phyloP scores from a whole-genome alignment of 2,113 vertebrate genomes.

The Climacteris rufus region DNA sequence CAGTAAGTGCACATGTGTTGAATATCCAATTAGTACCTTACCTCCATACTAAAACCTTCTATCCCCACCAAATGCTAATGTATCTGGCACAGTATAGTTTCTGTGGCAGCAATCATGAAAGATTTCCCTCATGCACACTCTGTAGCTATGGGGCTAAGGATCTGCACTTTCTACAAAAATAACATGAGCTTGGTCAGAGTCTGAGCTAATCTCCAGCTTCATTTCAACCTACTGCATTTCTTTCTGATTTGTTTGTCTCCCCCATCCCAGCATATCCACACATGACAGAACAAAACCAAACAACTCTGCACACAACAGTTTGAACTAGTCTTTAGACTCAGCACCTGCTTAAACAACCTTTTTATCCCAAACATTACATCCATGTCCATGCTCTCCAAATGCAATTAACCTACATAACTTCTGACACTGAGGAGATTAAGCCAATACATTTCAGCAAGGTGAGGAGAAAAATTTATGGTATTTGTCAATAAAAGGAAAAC shows the following conservation, averaged over 20 bases:
- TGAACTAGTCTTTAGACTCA: background rate
- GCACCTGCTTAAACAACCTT: background rate
- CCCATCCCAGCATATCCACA: background rate
- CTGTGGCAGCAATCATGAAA: background rate
- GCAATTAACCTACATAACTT: background rate
- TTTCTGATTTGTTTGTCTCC: background rate
- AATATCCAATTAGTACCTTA: background rate
- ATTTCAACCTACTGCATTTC: background rate
- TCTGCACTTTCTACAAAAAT: background rate
- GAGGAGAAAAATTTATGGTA: background rate
- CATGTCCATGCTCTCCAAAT: background rate
- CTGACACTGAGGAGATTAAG: background rate
- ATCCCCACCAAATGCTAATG: background rate
- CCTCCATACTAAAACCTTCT: background rate
- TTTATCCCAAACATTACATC: background rate
- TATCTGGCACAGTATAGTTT: background rate
- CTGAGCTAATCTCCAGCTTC: background rate
- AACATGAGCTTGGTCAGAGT: background rate
- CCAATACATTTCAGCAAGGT: background rate
- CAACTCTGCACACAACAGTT: background rate
- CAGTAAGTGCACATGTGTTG: background rate
- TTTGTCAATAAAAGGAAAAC: background rate
- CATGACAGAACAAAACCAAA: background rate
- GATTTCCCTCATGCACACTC: background rate
- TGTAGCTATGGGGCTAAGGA: background rate